Percentiles rank a stretch among this genome's conserved stretches.
Conservation (phyloP, 2,113 vertebrate genomes). For the Silurus meridionalis region DNA sequence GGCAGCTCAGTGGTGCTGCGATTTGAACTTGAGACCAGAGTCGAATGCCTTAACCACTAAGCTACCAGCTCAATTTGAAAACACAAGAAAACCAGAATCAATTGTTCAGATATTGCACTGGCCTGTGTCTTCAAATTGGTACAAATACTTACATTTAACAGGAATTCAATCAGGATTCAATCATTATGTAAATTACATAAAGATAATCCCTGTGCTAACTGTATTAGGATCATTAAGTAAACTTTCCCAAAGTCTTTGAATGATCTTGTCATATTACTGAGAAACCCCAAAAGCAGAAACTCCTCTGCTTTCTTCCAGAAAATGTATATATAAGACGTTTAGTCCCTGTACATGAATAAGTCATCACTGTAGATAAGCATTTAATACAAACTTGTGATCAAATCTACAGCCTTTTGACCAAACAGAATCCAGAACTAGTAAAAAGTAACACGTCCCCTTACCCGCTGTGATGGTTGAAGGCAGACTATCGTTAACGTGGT, state of each 20-base stretch:
- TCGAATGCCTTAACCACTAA: no score
- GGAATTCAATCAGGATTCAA: background rate
- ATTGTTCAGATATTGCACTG: background rate
- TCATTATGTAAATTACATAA: background rate
- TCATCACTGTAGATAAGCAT: no score
- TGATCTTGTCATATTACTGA: background rate
- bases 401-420: background rate
- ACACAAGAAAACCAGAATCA: no score
- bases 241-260: background rate
- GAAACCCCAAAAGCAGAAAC: background rate
- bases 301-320: background rate
- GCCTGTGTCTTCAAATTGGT: background rate
- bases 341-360: no score
- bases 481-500: constrained; percentile 16
- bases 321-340: no score
- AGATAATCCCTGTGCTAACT: background rate
- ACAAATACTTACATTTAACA: background rate
- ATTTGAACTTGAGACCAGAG: no score
- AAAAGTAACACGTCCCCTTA: background rate
- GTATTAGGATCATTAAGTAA: no score
- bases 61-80: no score
- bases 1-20: no score
- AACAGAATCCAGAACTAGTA: background rate
- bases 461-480: background rate
- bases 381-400: no score